phyloP scores from a whole-genome alignment of 2,113 vertebrate species.

The Centropus bengalensis region DNA sequence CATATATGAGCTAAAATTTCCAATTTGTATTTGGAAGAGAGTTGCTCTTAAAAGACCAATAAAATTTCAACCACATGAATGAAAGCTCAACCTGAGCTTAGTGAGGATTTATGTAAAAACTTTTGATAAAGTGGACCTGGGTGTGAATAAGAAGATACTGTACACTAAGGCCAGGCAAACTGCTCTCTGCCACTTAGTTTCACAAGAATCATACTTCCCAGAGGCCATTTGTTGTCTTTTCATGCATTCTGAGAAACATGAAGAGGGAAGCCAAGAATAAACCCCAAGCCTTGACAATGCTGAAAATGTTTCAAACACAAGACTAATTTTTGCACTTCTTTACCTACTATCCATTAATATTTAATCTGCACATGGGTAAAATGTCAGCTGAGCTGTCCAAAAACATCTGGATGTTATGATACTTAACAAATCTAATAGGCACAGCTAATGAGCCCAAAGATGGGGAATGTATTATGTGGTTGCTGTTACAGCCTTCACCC shows the following conservation, averaged over 20 bases:
- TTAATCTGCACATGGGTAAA: conserved; percentile 52
- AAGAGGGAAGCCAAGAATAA: not conserved
- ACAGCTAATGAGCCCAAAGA: conserved; percentile 76
- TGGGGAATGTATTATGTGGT: conserved; percentile 55
- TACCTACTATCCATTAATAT: conserved; percentile 50
- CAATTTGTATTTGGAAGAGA: no score
- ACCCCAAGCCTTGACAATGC: not conserved
- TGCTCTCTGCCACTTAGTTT: not conserved
- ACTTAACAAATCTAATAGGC: conserved; percentile 72
- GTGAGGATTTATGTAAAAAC: not conserved
- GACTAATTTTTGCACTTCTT: conserved; percentile 38
- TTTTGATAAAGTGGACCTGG: not conserved
- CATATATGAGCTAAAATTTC: no score
- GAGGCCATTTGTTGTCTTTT: not conserved
- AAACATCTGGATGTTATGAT: conserved; percentile 75
- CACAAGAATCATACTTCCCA: not conserved
- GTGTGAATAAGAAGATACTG: not conserved
- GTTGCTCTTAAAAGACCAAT: not conserved
- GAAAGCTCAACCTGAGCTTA: not conserved
- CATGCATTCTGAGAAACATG: not conserved
- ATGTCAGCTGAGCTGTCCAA: conserved; percentile 67
- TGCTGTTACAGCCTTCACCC: conserved; percentile 71
- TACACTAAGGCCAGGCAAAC: not conserved
- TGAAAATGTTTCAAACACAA: conserved; percentile 17
- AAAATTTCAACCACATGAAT: not conserved